Conservation (phyloP, 2,797 vertebrate genomes). For the Cuculus canorus region DNA sequence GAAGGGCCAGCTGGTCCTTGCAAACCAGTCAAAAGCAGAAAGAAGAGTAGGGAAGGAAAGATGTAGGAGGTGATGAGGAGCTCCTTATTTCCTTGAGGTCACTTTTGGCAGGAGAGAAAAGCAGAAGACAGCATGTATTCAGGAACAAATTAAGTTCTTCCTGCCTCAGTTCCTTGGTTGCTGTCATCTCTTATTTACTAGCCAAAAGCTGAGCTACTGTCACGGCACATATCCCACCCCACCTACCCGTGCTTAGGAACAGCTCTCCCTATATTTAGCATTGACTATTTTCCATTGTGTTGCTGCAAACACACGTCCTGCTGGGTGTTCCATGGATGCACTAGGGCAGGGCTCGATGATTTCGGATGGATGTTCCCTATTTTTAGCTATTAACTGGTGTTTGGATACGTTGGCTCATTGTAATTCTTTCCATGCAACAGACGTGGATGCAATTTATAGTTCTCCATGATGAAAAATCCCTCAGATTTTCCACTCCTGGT, state of each 20-base stretch:
- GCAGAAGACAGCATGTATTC: rapidly evolving
- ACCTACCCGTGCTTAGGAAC: not conserved
- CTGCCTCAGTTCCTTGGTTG: not conserved
- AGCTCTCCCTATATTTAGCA: conserved; percentile 40
- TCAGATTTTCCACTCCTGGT: not conserved
- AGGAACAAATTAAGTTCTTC: conserved; percentile 11
- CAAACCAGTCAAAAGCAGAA: not conserved
- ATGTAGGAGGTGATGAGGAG: not conserved
- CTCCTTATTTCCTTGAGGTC: not conserved
- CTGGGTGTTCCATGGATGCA: rapidly evolving
- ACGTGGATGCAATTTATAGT: not conserved
- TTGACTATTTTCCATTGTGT: conserved; percentile 9
- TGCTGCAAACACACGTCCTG: not conserved
- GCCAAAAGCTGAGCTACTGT: not conserved
- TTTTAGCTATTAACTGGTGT: not conserved
- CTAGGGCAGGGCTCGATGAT: not conserved
- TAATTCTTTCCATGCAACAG: not conserved
- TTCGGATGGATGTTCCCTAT: not conserved
- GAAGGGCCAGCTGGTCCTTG: not conserved
- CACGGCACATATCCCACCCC: not conserved
- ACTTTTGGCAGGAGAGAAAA: not conserved
- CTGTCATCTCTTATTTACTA: not conserved
- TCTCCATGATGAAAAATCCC: not conserved
- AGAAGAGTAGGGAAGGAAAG: not conserved
- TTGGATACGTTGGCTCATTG: not conserved